Base-by-base conservation (phyloP, 2,888 invertebrate genomes). In the Lacanobia wlatinum region DNA sequence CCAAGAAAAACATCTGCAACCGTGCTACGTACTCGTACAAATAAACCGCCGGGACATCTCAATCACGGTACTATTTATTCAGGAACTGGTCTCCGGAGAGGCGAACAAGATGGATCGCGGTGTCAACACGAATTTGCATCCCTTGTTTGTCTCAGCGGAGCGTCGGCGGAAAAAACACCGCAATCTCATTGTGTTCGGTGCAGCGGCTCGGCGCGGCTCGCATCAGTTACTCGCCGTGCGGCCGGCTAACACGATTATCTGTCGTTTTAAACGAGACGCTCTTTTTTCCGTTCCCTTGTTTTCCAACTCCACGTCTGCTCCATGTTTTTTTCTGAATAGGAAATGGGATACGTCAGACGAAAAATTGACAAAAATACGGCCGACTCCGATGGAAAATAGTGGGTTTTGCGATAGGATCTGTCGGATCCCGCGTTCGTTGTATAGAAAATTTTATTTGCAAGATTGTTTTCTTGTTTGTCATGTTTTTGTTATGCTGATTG, bases 71-170 rank as follows among this genome's bases (percentile, higher is more conserved):
- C 93, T 94, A 94, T 95, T 95, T 94, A 93, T 94, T 93, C 92
- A 89, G 92, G 90, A 91, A 90, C 91, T 87, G 92, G 95, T 94
- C 95, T 95, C 94, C 85, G 87, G 95, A 94, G 96, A 94, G 94
- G 83, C 94, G 94, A 95, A 95, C 95, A 95, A 96, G 96, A 96
- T 93, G 95, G 96, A 96, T 96, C 93, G 96, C 90, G 92, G 95
- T 94, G 96, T 96, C 96, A 96, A 96, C 96, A 96, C 93, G 93
- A 95, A 96, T 96, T 96, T 96, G 96, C 96, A 96, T 96, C 94
- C 94, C 93, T 95, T 96, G 96, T 96, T 96, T 96, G 94, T 96
- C 95, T 95, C 95, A 90, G 87, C 88, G 90, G 90, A 92, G 92
- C 92, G 91, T 91, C 91, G 91, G 92, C 88, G 92, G 94, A 94